Percentiles rank a stretch among this genome's conserved stretches.
These are phyloP conservation scores for Pissodes strobi DNA, from an alignment of 1,140 invertebrate genomes.

Conservation along the genomic window DNA sequence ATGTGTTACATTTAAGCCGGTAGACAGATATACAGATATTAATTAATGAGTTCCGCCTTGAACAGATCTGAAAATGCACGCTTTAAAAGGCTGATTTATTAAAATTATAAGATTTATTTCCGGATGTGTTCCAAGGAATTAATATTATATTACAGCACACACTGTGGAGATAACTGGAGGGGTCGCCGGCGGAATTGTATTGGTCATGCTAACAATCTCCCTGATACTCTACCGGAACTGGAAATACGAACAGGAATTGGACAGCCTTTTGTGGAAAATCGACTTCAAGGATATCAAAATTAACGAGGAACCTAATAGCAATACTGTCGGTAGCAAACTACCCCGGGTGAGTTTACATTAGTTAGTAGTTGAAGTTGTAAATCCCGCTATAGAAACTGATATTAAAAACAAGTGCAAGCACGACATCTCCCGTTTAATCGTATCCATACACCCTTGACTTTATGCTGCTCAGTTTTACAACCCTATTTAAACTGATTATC, in stretches of 20 bases:
- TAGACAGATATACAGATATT: no score
- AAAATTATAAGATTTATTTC: neutral
- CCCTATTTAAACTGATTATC: no score
- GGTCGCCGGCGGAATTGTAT: conserved; percentile 73
- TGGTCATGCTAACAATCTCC: conserved; percentile 70
- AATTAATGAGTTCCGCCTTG: no score
- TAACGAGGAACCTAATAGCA: conserved; percentile 56
- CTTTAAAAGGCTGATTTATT: no score
- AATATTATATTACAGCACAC: conserved; percentile 66
- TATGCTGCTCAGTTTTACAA: no score
- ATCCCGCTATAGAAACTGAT: no score
- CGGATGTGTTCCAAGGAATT: neutral
- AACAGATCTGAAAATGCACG: no score
- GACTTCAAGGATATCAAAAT: conserved; percentile 87
- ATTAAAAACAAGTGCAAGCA: no score
- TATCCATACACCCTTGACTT: no score
- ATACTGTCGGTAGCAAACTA: conserved; percentile 14
- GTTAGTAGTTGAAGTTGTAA: no score
- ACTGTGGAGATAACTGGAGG: conserved; percentile 80
- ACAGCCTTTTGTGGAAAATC: conserved; percentile 93
- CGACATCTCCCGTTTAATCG: no score
- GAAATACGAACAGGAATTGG: conserved; percentile 93
- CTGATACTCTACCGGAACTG: conserved; percentile 85
- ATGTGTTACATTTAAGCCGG: no score
- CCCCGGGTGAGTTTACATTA: conserved; percentile 4